Percentiles rank a stretch among this genome's conserved stretches.
Conservation (phyloP, 2,888 invertebrate genomes). For the Oligia strigilis region DNA sequence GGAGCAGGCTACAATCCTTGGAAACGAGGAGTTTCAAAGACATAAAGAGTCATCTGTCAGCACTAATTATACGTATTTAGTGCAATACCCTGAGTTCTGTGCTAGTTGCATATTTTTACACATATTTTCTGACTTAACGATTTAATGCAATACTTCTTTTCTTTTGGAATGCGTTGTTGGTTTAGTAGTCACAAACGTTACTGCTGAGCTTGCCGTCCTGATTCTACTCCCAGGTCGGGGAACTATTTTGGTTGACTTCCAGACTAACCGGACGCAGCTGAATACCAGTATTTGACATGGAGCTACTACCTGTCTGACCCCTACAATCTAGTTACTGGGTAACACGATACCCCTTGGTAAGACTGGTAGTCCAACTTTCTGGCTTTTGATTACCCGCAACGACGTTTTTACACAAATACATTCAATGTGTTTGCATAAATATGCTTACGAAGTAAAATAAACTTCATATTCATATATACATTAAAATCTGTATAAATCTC, state of each 20-base stretch:
- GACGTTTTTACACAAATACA: background rate
- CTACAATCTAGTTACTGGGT: background rate
- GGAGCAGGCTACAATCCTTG: background rate
- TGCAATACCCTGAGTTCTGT: slow-evolving; percentile 8
- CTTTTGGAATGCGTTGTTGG: background rate
- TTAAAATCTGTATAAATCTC: slow-evolving; percentile 39
- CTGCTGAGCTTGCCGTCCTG: background rate
- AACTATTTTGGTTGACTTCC: background rate
- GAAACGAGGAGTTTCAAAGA: slow-evolving; percentile 13
- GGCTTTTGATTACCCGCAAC: background rate
- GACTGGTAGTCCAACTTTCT: background rate
- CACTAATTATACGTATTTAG: slow-evolving; percentile 34
- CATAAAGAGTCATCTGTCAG: slow-evolving; percentile 34
- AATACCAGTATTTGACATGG: background rate
- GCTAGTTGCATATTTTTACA: slow-evolving; percentile 24
- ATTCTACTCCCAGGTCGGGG: background rate
- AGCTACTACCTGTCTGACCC: background rate
- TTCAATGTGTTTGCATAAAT: background rate
- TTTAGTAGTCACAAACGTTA: background rate
- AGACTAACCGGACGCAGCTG: background rate
- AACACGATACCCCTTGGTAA: background rate
- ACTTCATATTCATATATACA: background rate
- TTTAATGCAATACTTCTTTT: background rate
- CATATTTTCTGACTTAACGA: slow-evolving; percentile 29
- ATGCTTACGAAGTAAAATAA: slow-evolving; percentile 6